Evolutionary conservation across 1,140 invertebrate genomes (phyloP).

Genomic region (Drosophila simulans): DNA sequence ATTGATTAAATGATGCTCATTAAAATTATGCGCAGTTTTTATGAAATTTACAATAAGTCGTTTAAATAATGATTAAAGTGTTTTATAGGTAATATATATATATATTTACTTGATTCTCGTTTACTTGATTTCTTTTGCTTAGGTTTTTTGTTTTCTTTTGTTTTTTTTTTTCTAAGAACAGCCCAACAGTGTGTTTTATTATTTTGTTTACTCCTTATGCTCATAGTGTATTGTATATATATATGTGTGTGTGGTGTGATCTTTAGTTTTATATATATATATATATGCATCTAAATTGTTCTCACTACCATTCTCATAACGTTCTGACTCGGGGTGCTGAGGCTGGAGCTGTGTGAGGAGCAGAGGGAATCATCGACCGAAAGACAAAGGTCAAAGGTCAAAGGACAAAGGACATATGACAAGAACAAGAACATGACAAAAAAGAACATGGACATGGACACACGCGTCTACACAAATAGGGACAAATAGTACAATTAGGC

Average conservation of each 20-base stretch:
- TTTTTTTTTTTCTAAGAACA: slow-evolving; percentile 76
- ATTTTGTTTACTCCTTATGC: slow-evolving; percentile 33
- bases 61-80: slow-evolving; percentile 55
- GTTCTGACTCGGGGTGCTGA: slow-evolving; percentile 30
- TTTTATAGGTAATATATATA: slow-evolving; percentile 47
- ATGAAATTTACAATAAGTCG: slow-evolving; percentile 75
- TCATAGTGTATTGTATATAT: slow-evolving; percentile 38
- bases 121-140: slow-evolving; percentile 24
- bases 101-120: slow-evolving; percentile 40
- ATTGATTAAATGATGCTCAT: slow-evolving; percentile 46
- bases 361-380: neutral
- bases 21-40: slow-evolving; percentile 44
- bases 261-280: slow-evolving; percentile 16
- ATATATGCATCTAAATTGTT: slow-evolving; percentile 13
- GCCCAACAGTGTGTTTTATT: slow-evolving; percentile 73
- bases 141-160: slow-evolving; percentile 16
- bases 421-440: no score
- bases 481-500: neutral
- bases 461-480: neutral
- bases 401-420: neutral
- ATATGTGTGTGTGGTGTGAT: slow-evolving; percentile 24
- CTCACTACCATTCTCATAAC: slow-evolving; percentile 19
- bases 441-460: neutral
- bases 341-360: slow-evolving; percentile 24
- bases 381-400: neutral